A percentile compares a stretch with the other conserved stretches of the same genome.
Evolutionary conservation across 2,888 invertebrate genomes (phyloP).

Genomic region (Alviniconcha strummeri): DNA sequence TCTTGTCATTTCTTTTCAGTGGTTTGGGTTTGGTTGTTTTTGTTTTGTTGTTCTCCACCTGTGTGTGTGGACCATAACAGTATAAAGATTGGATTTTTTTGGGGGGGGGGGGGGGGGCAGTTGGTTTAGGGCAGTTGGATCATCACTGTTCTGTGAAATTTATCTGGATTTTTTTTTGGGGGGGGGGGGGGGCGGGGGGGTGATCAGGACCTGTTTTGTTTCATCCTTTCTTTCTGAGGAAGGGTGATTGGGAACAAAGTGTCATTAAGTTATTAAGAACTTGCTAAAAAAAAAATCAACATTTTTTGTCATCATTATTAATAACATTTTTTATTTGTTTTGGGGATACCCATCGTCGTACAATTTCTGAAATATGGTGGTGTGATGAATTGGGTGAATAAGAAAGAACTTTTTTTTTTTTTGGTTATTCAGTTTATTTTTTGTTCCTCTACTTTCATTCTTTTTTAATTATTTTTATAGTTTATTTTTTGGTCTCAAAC

Average conservation of each 20-base stretch:
- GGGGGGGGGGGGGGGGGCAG: no score
- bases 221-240: background rate
- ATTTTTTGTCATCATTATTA: background rate
- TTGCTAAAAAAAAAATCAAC: background rate
- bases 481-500: no score
- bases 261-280: background rate
- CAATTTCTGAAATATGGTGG: background rate
- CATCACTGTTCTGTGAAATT: background rate
- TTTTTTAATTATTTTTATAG: no score
- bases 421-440: background rate
- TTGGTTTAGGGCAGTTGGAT: background rate
- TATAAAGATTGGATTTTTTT: background rate
- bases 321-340: background rate
- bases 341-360: background rate
- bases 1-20: background rate
- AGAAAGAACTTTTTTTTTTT: background rate
- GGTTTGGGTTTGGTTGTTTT: background rate
- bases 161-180: background rate
- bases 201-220: background rate
- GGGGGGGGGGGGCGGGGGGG: background rate
- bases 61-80: no score
- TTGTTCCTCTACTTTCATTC: background rate
- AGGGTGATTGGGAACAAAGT: conserved; percentile 18
- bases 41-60: no score
- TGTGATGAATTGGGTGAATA: background rate